Evolutionary conservation across 1,140 invertebrate species (phyloP).

Genomic region (Eurosta solidaginis): DNA sequence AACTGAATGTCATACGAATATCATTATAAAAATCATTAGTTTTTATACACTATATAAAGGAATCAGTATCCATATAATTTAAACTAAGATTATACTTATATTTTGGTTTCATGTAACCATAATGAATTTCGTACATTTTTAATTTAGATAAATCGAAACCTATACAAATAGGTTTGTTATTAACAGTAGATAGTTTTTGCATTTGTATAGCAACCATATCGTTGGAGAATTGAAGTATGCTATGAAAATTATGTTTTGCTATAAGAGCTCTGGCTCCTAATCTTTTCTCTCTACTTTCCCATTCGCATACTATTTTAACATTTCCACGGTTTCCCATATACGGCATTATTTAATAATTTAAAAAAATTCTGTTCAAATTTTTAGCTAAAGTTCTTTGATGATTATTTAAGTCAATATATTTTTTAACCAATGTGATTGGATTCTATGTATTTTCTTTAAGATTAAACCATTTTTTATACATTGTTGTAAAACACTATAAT

Average conservation of each 20-base stretch:
- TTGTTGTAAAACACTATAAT: constrained; percentile 62
- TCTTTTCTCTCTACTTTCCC: constrained; percentile 44
- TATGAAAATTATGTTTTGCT: constrained; percentile 58
- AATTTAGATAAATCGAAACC: constrained; percentile 59
- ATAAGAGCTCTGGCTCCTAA: constrained; percentile 51
- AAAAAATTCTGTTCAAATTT: constrained; percentile 64
- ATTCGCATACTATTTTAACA: constrained; percentile 54
- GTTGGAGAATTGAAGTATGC: constrained; percentile 50
- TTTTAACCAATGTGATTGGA: constrained; percentile 62
- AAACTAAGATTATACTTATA: constrained; percentile 47
- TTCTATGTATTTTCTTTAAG: constrained; percentile 61
- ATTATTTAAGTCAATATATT: constrained; percentile 62
- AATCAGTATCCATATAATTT: constrained; percentile 61
- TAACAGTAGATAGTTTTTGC: constrained; percentile 44
- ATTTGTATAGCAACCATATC: constrained; percentile 57
- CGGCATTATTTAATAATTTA: constrained; percentile 62
- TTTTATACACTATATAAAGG: constrained; percentile 55
- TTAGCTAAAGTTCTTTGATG: constrained; percentile 49
- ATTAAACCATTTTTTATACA: constrained; percentile 60
- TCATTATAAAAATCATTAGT: constrained; percentile 59
- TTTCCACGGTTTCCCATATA: constrained; percentile 63
- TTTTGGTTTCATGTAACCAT: constrained; percentile 43
- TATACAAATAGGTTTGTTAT: constrained; percentile 60
- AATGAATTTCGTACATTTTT: constrained; percentile 54
- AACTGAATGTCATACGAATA: constrained; percentile 46